Evolutionary conservation across 2,113 vertebrate genomes (phyloP).

Genomic region (Cebus imitator): DNA sequence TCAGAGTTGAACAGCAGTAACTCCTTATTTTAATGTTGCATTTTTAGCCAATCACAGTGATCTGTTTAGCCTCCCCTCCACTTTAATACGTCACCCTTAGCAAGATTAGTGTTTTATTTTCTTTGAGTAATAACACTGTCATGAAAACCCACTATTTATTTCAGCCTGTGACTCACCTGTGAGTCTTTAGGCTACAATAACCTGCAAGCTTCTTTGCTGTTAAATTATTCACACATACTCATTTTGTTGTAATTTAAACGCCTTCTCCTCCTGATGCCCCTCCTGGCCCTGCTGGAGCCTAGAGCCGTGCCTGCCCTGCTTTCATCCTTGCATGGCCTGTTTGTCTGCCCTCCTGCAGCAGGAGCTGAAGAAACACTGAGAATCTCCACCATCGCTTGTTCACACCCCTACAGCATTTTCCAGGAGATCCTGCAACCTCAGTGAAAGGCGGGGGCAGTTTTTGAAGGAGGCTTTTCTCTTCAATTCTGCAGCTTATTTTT

Average conservation of each 20-base stretch:
- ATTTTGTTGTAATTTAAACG: not conserved
- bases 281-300: not conserved
- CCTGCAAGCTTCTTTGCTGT: not conserved
- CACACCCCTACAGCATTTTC: rapidly evolving
- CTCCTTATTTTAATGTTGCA: rapidly evolving
- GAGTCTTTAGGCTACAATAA: rapidly evolving
- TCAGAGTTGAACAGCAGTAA: too few relatives aligned
- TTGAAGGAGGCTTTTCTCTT: not conserved
- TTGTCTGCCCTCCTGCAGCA: too few relatives aligned
- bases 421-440: rapidly evolving
- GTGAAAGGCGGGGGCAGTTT: rapidly evolving
- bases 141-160: not conserved
- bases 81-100: rapidly evolving
- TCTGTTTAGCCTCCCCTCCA: rapidly evolving
- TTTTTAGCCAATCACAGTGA: not conserved
- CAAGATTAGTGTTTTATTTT: too few relatives aligned
- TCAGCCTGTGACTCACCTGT: too few relatives aligned
- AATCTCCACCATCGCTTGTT: not conserved
- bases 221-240: not conserved
- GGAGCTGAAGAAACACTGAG: not conserved
- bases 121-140: rapidly evolving
- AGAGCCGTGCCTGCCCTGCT: too few relatives aligned
- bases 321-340: too few relatives aligned
- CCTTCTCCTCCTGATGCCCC: not conserved
- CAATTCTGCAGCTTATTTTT: not conserved